Evolutionary conservation across 2,888 invertebrate species (phyloP).

Genomic region (Itoplectis maculator): DNA sequence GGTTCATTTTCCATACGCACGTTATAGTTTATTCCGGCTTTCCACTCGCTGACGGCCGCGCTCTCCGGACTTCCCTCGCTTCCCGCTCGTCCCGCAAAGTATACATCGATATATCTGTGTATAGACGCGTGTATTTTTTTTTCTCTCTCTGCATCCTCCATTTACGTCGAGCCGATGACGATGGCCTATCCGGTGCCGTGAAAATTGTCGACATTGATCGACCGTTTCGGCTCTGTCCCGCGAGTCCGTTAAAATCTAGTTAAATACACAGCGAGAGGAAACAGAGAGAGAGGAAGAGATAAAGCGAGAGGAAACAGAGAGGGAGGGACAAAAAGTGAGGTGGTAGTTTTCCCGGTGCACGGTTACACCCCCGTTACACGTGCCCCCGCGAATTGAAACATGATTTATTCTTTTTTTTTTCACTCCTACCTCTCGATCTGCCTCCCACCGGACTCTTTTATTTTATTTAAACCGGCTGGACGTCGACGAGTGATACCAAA

Average conservation of each 20-base stretch:
- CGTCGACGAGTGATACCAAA: slow-evolving; percentile 35
- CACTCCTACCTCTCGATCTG: slow-evolving; percentile 21
- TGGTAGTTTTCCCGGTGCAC: slow-evolving; percentile 44
- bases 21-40: slow-evolving; percentile 33
- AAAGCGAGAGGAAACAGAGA: slow-evolving; percentile 21
- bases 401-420: slow-evolving; percentile 71
- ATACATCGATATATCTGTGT: neutral
- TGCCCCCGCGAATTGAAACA: slow-evolving; percentile 78
- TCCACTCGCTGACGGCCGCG: slow-evolving; percentile 5
- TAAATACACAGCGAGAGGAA: slow-evolving; percentile 77
- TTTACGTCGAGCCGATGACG: slow-evolving; percentile 51
- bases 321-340: slow-evolving; percentile 12
- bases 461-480: slow-evolving; percentile 45
- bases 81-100: neutral
- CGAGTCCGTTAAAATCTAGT: slow-evolving; percentile 82
- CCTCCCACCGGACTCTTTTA: slow-evolving; percentile 44
- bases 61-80: slow-evolving; percentile 8
- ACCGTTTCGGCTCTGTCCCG: slow-evolving; percentile 77
- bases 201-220: slow-evolving; percentile 80
- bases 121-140: neutral
- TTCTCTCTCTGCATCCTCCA: slow-evolving; percentile 38
- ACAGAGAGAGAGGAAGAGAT: slow-evolving; percentile 26
- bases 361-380: slow-evolving; percentile 64
- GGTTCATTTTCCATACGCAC: slow-evolving; percentile 21
- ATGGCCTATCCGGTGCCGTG: slow-evolving; percentile 50